phyloP scores from a whole-genome alignment of 2,113 vertebrate genomes.

The Bos javanicus region DNA sequence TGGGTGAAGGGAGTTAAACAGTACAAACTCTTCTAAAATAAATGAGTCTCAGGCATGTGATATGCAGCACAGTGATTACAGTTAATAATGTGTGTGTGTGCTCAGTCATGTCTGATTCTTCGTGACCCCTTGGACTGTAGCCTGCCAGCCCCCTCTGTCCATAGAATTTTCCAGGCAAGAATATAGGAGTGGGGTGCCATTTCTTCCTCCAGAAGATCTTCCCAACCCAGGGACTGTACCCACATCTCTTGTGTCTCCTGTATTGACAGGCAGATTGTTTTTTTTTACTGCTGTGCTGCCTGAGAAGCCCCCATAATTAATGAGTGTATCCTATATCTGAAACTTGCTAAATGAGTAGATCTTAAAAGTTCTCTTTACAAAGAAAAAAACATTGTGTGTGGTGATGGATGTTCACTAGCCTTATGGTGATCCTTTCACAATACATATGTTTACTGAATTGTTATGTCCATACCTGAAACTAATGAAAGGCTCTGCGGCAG shows the following conservation, averaged over 20 bases:
- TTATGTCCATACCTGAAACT: background rate
- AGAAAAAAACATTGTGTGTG: background rate
- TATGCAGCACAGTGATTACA: background rate
- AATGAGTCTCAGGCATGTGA: background rate
- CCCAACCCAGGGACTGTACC: background rate
- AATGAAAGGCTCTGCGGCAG: background rate
- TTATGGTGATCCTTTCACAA: background rate
- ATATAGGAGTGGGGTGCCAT: background rate
- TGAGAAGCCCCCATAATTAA: background rate
- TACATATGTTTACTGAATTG: background rate
- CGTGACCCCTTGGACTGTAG: background rate
- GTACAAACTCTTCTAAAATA: background rate
- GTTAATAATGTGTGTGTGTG: background rate
- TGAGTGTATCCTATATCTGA: background rate
- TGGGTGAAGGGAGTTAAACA: background rate
- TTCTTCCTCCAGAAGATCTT: background rate
- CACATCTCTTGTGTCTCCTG: background rate
- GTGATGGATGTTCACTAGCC: background rate
- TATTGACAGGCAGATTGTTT: background rate
- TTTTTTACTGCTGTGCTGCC: background rate
- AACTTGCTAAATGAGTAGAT: background rate
- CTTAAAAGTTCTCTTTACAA: background rate
- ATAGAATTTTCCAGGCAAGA: background rate
- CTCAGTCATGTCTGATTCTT: background rate
- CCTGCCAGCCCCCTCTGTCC: background rate